A percentile compares a stretch with the other conserved stretches of the same genome.
These are phyloP conservation scores for Sciurus carolinensis DNA, from an alignment of 2,797 vertebrate species.

Conservation along the genomic window DNA sequence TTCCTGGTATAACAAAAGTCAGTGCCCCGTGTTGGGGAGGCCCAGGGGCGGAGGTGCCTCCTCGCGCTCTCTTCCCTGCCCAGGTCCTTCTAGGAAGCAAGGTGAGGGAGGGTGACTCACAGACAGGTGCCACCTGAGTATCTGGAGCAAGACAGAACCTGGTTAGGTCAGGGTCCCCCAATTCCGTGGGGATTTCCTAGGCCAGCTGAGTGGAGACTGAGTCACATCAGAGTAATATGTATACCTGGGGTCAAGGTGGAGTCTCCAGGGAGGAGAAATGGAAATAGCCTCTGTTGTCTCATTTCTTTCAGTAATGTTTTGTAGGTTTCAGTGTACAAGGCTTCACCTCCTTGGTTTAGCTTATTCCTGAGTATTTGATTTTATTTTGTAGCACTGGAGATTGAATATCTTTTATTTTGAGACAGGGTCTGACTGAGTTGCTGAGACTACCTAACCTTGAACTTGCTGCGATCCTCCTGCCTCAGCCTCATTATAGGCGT, in stretches of 20 bases:
- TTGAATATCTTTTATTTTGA: not conserved
- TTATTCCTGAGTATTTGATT: constrained; percentile 37
- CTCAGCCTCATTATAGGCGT: too few species aligned
- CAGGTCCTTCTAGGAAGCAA: not conserved
- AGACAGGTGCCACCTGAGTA: not conserved
- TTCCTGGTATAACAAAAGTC: not conserved
- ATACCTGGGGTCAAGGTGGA: not conserved
- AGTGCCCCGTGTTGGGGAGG: not conserved
- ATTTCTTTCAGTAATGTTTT: not conserved
- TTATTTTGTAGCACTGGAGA: not conserved
- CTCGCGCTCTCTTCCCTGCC: not conserved
- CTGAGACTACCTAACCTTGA: not conserved
- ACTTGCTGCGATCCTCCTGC: not conserved
- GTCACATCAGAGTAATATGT: not conserved
- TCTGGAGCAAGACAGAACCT: not conserved
- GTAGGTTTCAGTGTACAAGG: not conserved
- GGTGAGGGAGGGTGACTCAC: not conserved
- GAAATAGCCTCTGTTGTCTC: not conserved
- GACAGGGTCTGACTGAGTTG: not conserved
- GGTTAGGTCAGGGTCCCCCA: not conserved
- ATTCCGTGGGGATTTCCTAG: not conserved
- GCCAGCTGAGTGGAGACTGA: not conserved
- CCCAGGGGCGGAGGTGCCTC: not conserved
- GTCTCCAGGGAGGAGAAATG: not conserved
- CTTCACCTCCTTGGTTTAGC: not conserved